A percentile compares a stretch with the other conserved stretches of the same genome.
These are phyloP conservation scores for Ciconia nigra DNA, from an alignment of 2,797 vertebrate species.

Conservation along the genomic window DNA sequence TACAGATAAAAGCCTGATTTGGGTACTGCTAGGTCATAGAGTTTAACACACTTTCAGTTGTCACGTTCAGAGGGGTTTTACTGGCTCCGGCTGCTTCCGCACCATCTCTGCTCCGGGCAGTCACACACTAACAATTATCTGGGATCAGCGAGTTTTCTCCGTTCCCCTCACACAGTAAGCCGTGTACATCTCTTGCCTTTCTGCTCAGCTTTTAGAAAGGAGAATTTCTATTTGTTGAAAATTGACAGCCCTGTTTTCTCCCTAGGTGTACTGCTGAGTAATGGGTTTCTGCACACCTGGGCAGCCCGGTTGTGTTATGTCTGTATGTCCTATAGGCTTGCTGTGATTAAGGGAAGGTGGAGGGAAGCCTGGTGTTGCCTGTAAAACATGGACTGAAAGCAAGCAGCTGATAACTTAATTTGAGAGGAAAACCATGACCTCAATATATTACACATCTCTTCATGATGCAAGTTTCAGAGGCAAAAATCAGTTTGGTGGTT, in stretches of 20 bases:
- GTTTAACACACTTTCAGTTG: background rate
- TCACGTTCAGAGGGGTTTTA: background rate
- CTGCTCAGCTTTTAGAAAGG: background rate
- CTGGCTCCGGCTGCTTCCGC: background rate
- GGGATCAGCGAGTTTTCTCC: background rate
- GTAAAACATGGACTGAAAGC: background rate
- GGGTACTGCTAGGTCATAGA: background rate
- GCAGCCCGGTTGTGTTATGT: background rate
- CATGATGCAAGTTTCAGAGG: background rate
- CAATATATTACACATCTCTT: background rate
- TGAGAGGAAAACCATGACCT: background rate
- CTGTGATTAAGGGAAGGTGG: background rate
- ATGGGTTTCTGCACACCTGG: background rate
- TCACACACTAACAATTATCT: background rate
- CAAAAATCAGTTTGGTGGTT: background rate
- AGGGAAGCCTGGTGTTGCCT: background rate
- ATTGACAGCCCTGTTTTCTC: background rate
- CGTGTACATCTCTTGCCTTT: background rate
- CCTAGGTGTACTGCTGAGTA: background rate
- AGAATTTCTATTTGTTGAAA: background rate
- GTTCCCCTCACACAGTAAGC: background rate
- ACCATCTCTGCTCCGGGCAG: background rate
- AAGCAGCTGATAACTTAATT: background rate
- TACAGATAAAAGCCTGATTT: background rate
- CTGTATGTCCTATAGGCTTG: background rate